Evolutionary conservation across 2,797 vertebrate species (phyloP), one percentile per base, ranked within the genome.

Genomic region (Fratercula arctica): DNA sequence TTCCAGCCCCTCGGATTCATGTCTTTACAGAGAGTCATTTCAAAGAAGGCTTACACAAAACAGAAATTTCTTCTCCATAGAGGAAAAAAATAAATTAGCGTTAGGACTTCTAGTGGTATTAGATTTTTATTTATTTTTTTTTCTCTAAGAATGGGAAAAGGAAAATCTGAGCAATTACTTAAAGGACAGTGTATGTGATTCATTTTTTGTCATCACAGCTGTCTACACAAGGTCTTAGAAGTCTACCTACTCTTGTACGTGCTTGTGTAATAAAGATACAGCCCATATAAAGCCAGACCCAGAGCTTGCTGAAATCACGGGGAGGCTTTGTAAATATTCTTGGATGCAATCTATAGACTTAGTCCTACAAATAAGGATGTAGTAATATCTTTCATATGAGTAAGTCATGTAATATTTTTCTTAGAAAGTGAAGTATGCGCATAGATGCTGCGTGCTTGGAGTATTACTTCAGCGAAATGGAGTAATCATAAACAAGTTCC

Each of bases 121-220:
- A 66, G 43, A 28, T 35, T 56, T 25, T 3, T 45, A 20, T 45
- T 24, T 25, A 61, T 57, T 64, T 29, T 26, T 39, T 64, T 61
- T 23, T 25, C 3, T 11, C 48, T n/a, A 61, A 87, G 72, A 80
- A 50, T 1, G 3, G 76, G 67, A 50, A 53, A 66, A 74, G 85
- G 68, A 85, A 96, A 94, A 90, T 87, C 33, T 75, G 57, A 87
- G 43, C 54, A 87, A 56, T 74, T 95, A 13, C 31, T 85, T 51
- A 53, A 81, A 89, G 29, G 56, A 77, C 29, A 35, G 53, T 15
- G 9, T 60, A 35, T 25, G 37, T 89, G 85, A 92, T 74, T 96
- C 37, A 76, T 93, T 74, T 95, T 91, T 88, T 96, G 70, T 87
- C 87, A 93, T 94, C 80, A 23, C 92, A 93, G 77, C 56, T 95